Evolutionary conservation across 2,113 vertebrate species (phyloP), one percentile per base, ranked within the genome.

Genomic region (Phoxinus phoxinus): DNA sequence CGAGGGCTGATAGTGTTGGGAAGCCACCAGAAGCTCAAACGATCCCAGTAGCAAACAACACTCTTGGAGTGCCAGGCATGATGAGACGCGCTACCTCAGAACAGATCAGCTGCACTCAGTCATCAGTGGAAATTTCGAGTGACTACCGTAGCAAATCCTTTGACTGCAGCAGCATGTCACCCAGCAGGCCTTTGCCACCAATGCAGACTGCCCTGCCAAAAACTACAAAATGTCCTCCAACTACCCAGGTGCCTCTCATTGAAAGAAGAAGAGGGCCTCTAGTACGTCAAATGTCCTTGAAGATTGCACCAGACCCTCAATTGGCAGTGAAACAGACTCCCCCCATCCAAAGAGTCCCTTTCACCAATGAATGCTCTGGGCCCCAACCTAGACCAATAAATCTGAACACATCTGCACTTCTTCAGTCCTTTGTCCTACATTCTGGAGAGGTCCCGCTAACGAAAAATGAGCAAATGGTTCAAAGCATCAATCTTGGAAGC

Each of bases 91-190:
- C 98, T 0, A 97, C 96, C 0, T 99, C 98, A 0, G 98, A 99
- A 88, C 98, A 99, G 88, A 98, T 97, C 86, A 96, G 91, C 83
- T 97, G 95, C 73, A 94, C 96, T 0, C 97, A 97, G 59, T 94
- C 96, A 0, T 96, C 96, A 0, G 95, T 97, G 93, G 98, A 99
- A 81, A 93, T 97, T 74, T 93, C 92, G 51, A 94, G 93, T 58
- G 97, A 98, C 79, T 96, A 96, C 83, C 96, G 98, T 89, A 99
- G 98, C 93, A 99, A 98, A 84, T 99, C 98, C 0, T 99, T 99
- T 0, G 98, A 99, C 89, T 98, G 94, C 85, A 97, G 96, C 88
- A 97, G 93, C 58, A 90, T 97, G 46, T 95, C 96, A 83, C 93
- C 94, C 0, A 91, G 95, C 21, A 94, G 94, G 87, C 91, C 92